phyloP scores from a whole-genome alignment of 2,888 invertebrate species.

The Pterostichus madidus region DNA sequence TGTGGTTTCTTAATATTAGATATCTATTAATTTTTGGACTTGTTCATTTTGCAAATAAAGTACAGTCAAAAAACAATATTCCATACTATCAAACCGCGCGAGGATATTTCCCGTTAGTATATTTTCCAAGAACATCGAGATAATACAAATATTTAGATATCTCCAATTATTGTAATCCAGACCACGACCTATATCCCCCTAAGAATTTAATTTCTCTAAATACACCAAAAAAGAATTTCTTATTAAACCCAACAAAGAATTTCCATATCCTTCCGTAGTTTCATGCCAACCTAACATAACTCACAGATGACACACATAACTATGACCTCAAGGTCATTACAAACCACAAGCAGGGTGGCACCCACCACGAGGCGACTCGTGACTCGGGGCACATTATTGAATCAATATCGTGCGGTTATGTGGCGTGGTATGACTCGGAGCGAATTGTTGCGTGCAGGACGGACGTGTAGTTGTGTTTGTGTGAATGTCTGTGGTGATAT shows the following conservation, averaged over 20 bases:
- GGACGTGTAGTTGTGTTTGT: conserved; percentile 19
- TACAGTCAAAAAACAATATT: too few relatives aligned
- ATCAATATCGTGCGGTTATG: conserved; percentile 27
- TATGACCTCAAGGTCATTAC: conserved; percentile 35
- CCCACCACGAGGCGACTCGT: conserved; percentile 2
- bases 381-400: not conserved
- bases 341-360: conserved; percentile 38
- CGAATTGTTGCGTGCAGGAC: conserved; percentile 21
- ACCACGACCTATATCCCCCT: not conserved
- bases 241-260: not conserved
- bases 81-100: too few relatives aligned
- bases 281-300: conserved; percentile 34
- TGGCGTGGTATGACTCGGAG: not conserved
- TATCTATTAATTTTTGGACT: too few relatives aligned
- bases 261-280: not conserved
- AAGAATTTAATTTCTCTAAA: conserved; percentile 8
- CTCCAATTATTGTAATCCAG: not conserved
- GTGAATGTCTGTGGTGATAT: conserved; percentile 28
- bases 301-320: conserved; percentile 52
- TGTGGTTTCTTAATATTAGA: too few relatives aligned
- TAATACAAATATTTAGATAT: not conserved
- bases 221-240: conserved; percentile 7
- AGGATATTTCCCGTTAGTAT: not conserved
- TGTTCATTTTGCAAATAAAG: too few relatives aligned
- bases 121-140: too few relatives aligned